Evolutionary conservation across 2,113 vertebrate genomes (phyloP).

Genomic region (Oryctolagus cuniculus): DNA sequence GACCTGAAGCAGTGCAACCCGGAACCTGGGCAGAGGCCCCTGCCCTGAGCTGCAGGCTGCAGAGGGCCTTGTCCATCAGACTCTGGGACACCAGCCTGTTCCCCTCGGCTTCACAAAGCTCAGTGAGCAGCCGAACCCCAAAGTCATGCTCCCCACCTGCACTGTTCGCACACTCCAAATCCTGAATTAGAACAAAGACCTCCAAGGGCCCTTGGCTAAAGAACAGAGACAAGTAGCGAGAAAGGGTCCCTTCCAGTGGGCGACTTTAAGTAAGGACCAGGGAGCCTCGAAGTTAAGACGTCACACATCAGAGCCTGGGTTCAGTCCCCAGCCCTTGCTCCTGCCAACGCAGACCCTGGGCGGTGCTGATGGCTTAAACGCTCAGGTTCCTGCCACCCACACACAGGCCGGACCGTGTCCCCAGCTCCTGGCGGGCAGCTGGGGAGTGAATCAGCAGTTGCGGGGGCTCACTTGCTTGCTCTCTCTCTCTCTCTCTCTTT

Average conservation of each 20-base stretch:
- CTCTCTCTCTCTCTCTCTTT: no score
- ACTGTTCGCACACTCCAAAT: not conserved
- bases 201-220: not conserved
- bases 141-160: not conserved
- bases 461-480: no score
- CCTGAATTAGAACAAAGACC: not conserved
- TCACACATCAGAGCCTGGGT: no score
- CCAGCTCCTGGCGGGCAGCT: no score
- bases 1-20: not conserved
- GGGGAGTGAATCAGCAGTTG: no score
- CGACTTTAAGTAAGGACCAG: no score
- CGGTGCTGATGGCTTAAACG: no score
- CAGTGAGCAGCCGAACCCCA: not conserved
- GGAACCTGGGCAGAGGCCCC: not conserved
- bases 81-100: not conserved
- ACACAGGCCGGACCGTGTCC: no score
- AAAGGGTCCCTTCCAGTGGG: not conserved
- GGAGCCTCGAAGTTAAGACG: no score
- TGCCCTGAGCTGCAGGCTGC: accelerated
- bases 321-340: no score
- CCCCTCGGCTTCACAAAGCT: not conserved
- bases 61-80: not conserved
- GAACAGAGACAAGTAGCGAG: not conserved
- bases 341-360: no score
- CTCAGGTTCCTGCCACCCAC: no score